Evolutionary conservation across 2,888 invertebrate species (phyloP), one percentile per base, ranked within the genome.

Genomic region (Patella pellucida): DNA sequence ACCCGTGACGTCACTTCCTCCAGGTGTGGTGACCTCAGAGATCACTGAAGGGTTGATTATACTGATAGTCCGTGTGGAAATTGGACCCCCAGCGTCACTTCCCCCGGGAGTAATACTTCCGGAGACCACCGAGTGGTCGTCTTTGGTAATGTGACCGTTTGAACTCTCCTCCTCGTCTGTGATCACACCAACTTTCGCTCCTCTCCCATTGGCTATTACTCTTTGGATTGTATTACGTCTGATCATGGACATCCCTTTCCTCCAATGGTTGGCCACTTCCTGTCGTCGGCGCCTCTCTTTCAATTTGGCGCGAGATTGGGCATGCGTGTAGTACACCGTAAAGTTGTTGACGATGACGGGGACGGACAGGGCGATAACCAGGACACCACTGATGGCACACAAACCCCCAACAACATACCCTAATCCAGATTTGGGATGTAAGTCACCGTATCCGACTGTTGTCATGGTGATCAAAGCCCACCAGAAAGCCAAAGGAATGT

Each of bases 391-490:
- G 27, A 84, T 82, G 15, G 84, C 85, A 80, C 85, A 85, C 41
- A 84, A 76, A 3, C 84, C 79, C 7, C 85, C 85, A 14, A 83
- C 82, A 14, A 79, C 70, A 76, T 83, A 84, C 7, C 85, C 85
- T 11, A 82, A 80, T 2, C 79, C 82, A n/a, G 84, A 80, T 31
- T 74, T 82, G 11, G 85, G 85, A 3, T 76, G 78, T 54, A 85
- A 78, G 54, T 85, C 85, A 68, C 85, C 85, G 72, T 85, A 85
- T 11, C 85, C 85, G 19, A 98, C 97, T 93, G 98, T 98, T 91
- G 96, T 96, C 96, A 96, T 96, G 91, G 96, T 96, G 91, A 96
- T 96, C 89, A 96, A 77, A 1, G 88, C 87, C 96, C 96, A 96
- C 96, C 96, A 96, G 93, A 96, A 96, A 83, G 96, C 96, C 91